Conservation (phyloP, 2,113 vertebrate species). For the Choloepus hoffmanni region DNA sequence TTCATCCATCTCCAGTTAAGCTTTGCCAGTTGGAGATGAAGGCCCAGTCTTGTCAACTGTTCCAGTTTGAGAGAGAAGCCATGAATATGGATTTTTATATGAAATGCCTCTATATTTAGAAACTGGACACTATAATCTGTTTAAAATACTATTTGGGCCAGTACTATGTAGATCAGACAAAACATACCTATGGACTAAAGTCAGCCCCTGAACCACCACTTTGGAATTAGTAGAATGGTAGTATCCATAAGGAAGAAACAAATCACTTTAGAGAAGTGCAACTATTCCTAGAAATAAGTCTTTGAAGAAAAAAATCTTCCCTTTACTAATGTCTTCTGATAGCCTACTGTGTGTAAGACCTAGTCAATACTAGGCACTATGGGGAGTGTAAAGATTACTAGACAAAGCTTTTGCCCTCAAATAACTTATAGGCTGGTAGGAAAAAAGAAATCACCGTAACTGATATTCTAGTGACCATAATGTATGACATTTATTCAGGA, state of each 20-base stretch:
- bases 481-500: not conserved
- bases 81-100: not conserved
- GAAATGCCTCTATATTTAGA: conserved; percentile 36
- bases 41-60: not conserved
- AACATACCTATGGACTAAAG: not conserved
- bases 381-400: not conserved
- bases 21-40: not conserved
- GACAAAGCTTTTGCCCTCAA: not conserved
- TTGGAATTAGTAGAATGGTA: not conserved
- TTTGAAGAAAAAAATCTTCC: not conserved
- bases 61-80: not conserved
- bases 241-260: not conserved
- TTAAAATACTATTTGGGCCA: not conserved
- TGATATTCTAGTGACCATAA: not conserved
- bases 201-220: not conserved
- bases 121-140: conserved; percentile 10
- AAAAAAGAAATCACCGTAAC: not conserved
- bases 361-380: not conserved
- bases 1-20: not conserved
- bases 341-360: not conserved
- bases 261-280: conserved; percentile 20
- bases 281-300: not conserved
- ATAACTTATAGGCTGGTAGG: not conserved
- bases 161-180: not conserved
- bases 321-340: not conserved